Evolutionary conservation across 1,140 invertebrate genomes (phyloP).

Genomic region (Homarus americanus): DNA sequence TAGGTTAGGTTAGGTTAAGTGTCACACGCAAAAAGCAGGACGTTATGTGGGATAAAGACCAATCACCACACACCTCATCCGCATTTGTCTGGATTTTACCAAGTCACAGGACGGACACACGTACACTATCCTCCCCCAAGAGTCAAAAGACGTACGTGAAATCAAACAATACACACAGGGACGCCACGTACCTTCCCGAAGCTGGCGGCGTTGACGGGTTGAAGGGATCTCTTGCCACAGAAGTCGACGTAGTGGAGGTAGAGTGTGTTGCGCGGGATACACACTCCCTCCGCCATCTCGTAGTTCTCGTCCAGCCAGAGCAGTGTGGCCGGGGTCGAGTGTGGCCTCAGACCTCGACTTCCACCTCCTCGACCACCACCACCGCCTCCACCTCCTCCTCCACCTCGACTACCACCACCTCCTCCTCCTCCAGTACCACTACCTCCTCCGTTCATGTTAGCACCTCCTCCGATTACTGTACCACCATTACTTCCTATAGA

Average conservation of each 20-base stretch:
- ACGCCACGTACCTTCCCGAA: constrained; percentile 81
- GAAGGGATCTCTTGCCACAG: constrained; percentile 79
- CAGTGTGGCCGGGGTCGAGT: constrained; percentile 82
- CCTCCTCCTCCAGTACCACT: constrained; percentile 12
- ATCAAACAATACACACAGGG: too few relatives aligned
- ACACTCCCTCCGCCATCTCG: constrained; percentile 82
- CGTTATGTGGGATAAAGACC: too few relatives aligned
- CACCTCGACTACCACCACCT: background rate
- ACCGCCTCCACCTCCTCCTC: constrained; percentile 6
- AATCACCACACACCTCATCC: too few relatives aligned
- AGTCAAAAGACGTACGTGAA: too few relatives aligned
- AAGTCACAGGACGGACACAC: too few relatives aligned
- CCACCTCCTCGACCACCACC: background rate
- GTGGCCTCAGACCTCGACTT: constrained; percentile 77
- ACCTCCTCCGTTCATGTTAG: background rate
- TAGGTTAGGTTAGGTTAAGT: too few relatives aligned
- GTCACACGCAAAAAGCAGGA: too few relatives aligned
- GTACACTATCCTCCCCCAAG: too few relatives aligned
- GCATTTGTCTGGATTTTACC: too few relatives aligned
- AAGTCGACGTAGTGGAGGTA: constrained; percentile 82
- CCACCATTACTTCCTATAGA: background rate
- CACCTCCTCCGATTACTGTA: background rate
- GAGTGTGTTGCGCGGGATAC: constrained; percentile 81
- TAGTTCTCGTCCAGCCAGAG: constrained; percentile 82
- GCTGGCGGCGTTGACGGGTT: constrained; percentile 82